These are phyloP conservation scores for Pseudomyrmex dendroicus DNA, from an alignment of 1,140 invertebrate species.

Conservation along the genomic window DNA sequence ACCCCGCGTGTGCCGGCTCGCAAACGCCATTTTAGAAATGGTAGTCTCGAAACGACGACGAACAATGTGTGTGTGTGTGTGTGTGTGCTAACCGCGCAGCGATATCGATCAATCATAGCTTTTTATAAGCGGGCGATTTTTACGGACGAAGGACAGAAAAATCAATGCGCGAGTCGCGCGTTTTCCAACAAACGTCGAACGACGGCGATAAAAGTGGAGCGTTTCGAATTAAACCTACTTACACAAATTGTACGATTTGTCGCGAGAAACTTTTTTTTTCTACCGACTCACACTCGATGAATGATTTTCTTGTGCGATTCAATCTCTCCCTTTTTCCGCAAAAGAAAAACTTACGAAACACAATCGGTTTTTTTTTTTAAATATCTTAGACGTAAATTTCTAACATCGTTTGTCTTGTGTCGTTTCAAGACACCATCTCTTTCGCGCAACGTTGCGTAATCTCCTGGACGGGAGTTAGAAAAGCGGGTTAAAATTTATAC, in stretches of 20 bases:
- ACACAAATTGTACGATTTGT: neutral
- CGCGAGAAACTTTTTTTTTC: neutral
- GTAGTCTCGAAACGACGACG: slow-evolving; percentile 29
- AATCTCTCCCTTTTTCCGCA: neutral
- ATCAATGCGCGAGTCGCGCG: slow-evolving; percentile 1
- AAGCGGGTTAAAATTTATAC: neutral
- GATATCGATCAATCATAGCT: slow-evolving; percentile 42
- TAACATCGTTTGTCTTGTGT: neutral
- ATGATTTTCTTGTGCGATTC: neutral
- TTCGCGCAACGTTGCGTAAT: neutral
- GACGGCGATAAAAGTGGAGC: neutral
- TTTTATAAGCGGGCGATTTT: slow-evolving; percentile 30
- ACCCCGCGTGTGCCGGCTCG: slow-evolving; percentile 13
- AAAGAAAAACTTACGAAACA: neutral
- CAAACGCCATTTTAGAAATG: slow-evolving; percentile 72
- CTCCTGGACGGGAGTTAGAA: neutral
- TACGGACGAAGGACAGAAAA: neutral
- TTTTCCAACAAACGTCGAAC: neutral
- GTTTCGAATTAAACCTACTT: neutral
- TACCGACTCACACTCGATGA: too few species aligned
- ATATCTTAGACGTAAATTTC: neutral
- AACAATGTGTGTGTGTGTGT: neutral
- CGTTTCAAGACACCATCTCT: too few species aligned
- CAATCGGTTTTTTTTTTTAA: neutral
- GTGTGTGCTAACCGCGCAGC: neutral